These are phyloP conservation scores for Vidua chalybeata DNA, from an alignment of 2,113 vertebrate genomes.

Conservation along the genomic window DNA sequence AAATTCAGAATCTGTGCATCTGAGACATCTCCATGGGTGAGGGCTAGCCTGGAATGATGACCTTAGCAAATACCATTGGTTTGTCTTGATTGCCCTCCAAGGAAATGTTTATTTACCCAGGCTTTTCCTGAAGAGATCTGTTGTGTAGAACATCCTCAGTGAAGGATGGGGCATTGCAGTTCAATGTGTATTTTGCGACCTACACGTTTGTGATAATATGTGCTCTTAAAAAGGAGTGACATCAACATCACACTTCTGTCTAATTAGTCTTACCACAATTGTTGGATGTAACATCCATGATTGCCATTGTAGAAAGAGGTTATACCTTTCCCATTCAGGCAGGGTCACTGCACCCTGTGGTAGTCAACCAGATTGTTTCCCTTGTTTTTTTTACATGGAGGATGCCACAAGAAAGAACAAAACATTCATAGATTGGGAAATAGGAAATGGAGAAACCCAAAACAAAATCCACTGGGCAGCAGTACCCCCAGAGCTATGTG, in stretches of 20 bases:
- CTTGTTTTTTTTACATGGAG: not conserved
- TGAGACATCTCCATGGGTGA: not conserved
- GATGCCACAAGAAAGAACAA: not conserved
- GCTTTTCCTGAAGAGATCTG: conserved; percentile 17
- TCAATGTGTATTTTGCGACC: not conserved
- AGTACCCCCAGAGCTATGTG: not conserved
- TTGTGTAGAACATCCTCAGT: not conserved
- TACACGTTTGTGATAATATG: not conserved
- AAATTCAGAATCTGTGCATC: not conserved
- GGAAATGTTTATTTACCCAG: conserved; percentile 52
- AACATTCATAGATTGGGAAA: not conserved
- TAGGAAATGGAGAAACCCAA: not conserved
- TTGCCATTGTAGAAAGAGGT: not conserved
- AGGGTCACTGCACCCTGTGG: not conserved
- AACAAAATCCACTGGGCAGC: not conserved
- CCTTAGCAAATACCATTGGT: not conserved
- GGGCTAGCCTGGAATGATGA: not conserved
- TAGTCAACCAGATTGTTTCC: not conserved
- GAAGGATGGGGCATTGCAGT: not conserved
- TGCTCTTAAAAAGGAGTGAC: not conserved
- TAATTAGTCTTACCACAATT: not conserved
- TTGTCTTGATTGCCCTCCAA: conserved; percentile 20
- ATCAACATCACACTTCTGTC: not conserved
- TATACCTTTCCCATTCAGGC: not conserved
- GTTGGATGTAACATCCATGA: not conserved